Base-by-base conservation (phyloP, 2,113 vertebrate species). In the Semicossyphus pulcher region DNA sequence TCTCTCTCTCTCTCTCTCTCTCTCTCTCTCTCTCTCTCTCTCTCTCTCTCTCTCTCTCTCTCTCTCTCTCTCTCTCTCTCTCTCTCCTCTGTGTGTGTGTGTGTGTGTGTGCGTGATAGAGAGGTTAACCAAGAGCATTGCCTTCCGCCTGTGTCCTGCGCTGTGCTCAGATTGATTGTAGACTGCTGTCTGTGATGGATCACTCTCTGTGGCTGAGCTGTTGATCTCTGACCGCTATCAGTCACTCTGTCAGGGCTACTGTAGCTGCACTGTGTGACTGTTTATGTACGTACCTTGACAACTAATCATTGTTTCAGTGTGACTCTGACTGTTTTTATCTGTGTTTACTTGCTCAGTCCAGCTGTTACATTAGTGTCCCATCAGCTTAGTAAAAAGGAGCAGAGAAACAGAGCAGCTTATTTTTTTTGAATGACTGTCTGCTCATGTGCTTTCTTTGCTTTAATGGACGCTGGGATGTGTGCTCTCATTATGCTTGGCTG, bases 161-260 rank as follows among this genome's bases (percentile, higher is more conserved):
- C 78, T 75, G 72, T 47, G 72, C 64, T 58, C 41, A 71, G 66
- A 89, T 78, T 88, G 80, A 90, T 42, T 44, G 57, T 37, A 52
- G 45, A 49, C 62, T n/a, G 58, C 69, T 41, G 51, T 59, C 44
- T 39, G 62, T 86, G 86, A 89, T 85, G 81, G 79, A 90, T 84
- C 70, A n/a, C 23, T 58, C 65, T 56, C 66, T 64, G 60, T 78
- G 58, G 58, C 76, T 72, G 44, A 72, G 74, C 60, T 42, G 39
- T 41, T 41, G 39, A 41, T 41, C 39, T 41, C 39, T 41, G 39
- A 41, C 39, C 10, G 16, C 39, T 41, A 4, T 16, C 41, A n/a
- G 41, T 42, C 41, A 18, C 15, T 18, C 15, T n/a, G 41, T 42
- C 41, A 8, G 12, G 34, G 31, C 52, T 75, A 36, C 48, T 53